phyloP scores from a whole-genome alignment of 92 coral and sea anemone genomes.

The Paragorgia papillata region DNA sequence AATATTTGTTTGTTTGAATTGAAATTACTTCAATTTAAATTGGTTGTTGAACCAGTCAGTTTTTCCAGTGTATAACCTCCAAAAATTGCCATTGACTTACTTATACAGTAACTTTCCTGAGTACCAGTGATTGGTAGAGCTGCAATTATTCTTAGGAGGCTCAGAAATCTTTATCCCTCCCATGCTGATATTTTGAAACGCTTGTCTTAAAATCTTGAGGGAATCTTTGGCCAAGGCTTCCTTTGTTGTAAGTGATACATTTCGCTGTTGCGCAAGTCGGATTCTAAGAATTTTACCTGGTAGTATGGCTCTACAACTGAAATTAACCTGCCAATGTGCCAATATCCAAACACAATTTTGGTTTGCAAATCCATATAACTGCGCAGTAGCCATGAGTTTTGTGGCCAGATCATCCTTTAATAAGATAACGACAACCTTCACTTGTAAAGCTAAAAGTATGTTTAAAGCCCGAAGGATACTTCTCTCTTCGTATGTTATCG shows the following conservation, averaged over 20 bases:
- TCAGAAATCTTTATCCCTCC: neutral
- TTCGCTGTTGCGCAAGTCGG: neutral
- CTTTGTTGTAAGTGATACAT: neutral
- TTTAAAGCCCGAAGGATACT: neutral
- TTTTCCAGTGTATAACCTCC: no score
- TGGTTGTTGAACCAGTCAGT: no score
- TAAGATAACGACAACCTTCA: slow-evolving; percentile 12
- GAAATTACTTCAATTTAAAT: no score
- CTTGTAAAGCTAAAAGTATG: neutral
- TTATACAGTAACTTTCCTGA: slow-evolving; percentile 23
- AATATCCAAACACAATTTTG: slow-evolving; percentile 24
- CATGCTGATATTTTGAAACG: slow-evolving; percentile 14
- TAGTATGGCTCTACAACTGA: neutral
- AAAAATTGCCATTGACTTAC: no score
- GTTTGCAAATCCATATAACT: slow-evolving; percentile 6
- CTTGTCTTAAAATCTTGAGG: neutral
- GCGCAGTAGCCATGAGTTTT: neutral
- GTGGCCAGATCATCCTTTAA: slow-evolving; percentile 3
- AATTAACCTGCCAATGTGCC: neutral
- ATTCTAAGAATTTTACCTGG: slow-evolving; percentile 29
- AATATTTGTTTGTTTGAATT: no score
- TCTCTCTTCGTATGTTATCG: neutral
- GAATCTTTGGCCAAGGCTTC: slow-evolving; percentile 15
- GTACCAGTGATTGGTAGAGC: neutral
- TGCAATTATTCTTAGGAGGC: neutral